Evolutionary conservation across 2,113 vertebrate genomes (phyloP), one percentile per base, ranked within the genome.

Genomic region (Furnarius figulus): DNA sequence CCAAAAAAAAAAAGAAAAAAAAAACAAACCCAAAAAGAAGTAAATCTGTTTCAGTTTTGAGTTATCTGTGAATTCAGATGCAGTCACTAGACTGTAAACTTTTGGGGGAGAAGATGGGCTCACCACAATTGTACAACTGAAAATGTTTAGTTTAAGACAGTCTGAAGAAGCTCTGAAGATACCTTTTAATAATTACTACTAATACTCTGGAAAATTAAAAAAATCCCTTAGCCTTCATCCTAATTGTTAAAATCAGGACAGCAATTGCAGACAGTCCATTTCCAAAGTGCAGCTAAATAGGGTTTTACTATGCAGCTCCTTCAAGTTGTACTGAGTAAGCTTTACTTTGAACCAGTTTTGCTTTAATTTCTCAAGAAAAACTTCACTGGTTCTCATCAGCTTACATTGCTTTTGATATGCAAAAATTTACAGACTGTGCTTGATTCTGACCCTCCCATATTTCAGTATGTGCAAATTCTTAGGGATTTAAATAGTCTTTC

Each of bases 351-450:
- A 92, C 82, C 92, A 91, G 79, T 75, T 91, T 75, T 88, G 79
- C 65, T 66, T 85, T 91, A 31, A 66, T 88, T 92, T 87, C 50
- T 93, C 80, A 95, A 92, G 95, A 91, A 97, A 95, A 59, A 89
- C 67, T 44, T 87, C 42, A 65, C 89, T 84, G 89, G 89, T 86
- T 73, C 74, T 87, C 68, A 63, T 18, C 72, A 95, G 92, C 96
- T 97, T 74, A 94, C 88, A 70, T 10, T 94, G 89, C 19, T 96
- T 94, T 89, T 96, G 95, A 98, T 96, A 97, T 92, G 96, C 92
- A 96, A 95, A 97, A 97, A 95, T 83, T 88, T 96, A 95, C 20
- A 96, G 93, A 93, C 96, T 97, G 95, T 97, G 96, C 97, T 98
- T 97, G 97, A 95, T 93, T 97, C 83, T 95, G 88, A 85, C 70